Evolutionary conservation across 2,888 invertebrate genomes (phyloP), one percentile per base, ranked within the genome.

Genomic region (Seira sanloemensis): DNA sequence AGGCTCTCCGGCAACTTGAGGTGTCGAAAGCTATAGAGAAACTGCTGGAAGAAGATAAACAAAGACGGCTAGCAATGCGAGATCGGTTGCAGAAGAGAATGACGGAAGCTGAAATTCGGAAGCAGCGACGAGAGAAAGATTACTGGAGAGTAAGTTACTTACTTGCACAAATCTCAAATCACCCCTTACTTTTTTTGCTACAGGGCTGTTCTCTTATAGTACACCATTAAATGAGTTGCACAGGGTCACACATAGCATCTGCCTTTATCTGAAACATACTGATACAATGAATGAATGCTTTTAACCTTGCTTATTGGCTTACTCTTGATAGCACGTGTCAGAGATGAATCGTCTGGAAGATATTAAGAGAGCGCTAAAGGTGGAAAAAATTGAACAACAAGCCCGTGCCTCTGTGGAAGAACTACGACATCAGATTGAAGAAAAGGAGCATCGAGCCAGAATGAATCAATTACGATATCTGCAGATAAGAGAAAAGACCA

Each of bases 261-360:
- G 54, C 7, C 1, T 54, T 50, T 7, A 19, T 66, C 16, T 27
- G 25, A 54, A 66, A 46, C 2, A 16, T 58, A 58, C 46, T 46
- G 12, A 46, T 9, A 46, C 46, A 46, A 46, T 46, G 46, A 46
- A 46, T 46, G 5, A 46, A 46, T 9, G 46, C 12, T 5, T 5
- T 46, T 46, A 12, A n/a, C 65, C 19, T 67, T 23, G 16, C 16
- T 67, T 23, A 24, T 12, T 67, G 5, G n/a, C 12, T 25, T 23
- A 23, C 7, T 12, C 18, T 65, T 7, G 18, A 23, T 62, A 89
- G 89, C 88, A 89, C 75, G 85, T 89, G 4, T 85, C 87, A 19
- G 88, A 88, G 82, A 88, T 89, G 88, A 89, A 89, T 73, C 86
- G 88, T n/a, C 74, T 89, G 74, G 89, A 89, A 65, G 89, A 89